Evolutionary conservation across 1,140 invertebrate species (phyloP).

Genomic region (Megathymus violae): DNA sequence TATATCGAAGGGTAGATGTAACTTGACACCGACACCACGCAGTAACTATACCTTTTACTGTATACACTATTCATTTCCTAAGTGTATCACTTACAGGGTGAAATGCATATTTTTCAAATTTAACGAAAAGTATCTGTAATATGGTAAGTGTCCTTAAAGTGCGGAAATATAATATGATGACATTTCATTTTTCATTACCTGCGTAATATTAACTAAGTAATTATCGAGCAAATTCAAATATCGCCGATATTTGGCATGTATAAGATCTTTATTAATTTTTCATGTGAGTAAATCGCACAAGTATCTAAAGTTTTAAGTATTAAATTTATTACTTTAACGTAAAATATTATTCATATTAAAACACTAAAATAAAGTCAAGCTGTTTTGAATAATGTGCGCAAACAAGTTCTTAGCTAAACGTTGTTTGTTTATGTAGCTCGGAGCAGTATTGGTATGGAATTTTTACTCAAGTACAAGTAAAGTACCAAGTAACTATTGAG

Average conservation of each 20-base stretch:
- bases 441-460: not conserved
- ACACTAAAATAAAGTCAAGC: not conserved
- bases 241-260: too few species aligned
- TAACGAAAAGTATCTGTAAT: slow-evolving; percentile 27
- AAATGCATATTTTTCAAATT: slow-evolving; percentile 53
- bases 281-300: too few species aligned
- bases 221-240: too few species aligned
- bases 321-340: too few species aligned
- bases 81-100: slow-evolving; percentile 52
- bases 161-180: slow-evolving; percentile 9
- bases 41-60: slow-evolving; percentile 46
- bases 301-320: too few species aligned
- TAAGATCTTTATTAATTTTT: too few species aligned
- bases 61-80: slow-evolving; percentile 74
- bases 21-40: slow-evolving; percentile 68
- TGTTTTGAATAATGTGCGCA: too few species aligned
- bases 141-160: slow-evolving; percentile 13
- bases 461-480: not conserved
- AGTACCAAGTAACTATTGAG: not conserved
- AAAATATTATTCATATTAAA: too few species aligned
- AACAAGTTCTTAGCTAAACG: not conserved
- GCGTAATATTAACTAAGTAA: too few species aligned
- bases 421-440: not conserved
- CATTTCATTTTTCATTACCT: too few species aligned
- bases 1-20: slow-evolving; percentile 76